phyloP scores from a whole-genome alignment of 2,797 vertebrate species.

The Aeoliscus strigatus region DNA sequence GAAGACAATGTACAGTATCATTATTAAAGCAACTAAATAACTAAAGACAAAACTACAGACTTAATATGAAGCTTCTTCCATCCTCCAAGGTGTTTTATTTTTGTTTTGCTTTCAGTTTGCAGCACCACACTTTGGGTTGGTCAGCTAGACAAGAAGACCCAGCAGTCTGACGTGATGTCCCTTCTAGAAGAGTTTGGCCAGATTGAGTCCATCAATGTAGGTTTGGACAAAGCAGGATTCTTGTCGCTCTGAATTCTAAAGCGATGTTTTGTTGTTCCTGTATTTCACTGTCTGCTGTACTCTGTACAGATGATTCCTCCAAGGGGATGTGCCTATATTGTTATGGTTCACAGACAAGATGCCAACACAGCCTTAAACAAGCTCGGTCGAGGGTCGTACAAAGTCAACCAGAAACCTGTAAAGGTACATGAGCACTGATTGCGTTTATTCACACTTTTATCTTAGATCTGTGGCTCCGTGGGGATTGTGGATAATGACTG shows the following conservation, averaged over 20 bases:
- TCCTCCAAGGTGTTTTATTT: neutral
- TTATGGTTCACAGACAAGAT: constrained; percentile 96
- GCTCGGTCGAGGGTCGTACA: constrained; percentile 86
- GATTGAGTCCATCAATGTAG: constrained; percentile 96
- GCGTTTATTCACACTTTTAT: neutral
- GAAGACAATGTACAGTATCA: too few relatives aligned
- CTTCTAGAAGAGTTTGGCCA: constrained; percentile 97
- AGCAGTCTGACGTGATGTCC: constrained; percentile 89
- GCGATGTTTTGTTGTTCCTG: neutral
- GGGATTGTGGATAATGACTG: constrained; percentile 1
- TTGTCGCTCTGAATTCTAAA: neutral
- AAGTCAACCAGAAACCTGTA: constrained; percentile 95
- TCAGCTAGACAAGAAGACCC: constrained; percentile 95
- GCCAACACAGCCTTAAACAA: constrained; percentile 90
- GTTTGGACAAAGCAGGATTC: constrained; percentile 43
- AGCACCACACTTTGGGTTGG: constrained; percentile 98
- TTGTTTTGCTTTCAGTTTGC: constrained; percentile 78
- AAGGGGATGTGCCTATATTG: constrained; percentile 94
- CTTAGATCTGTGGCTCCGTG: neutral
- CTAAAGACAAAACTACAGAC: too few relatives aligned
- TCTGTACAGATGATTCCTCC: constrained; percentile 94
- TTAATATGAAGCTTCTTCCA: too few relatives aligned
- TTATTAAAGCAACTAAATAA: too few relatives aligned
- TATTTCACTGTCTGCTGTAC: constrained; percentile 10
- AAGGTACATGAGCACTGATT: constrained; percentile 78